Conservation (phyloP, 64 coral and sea anemone species). For the Montipora sp. region DNA sequence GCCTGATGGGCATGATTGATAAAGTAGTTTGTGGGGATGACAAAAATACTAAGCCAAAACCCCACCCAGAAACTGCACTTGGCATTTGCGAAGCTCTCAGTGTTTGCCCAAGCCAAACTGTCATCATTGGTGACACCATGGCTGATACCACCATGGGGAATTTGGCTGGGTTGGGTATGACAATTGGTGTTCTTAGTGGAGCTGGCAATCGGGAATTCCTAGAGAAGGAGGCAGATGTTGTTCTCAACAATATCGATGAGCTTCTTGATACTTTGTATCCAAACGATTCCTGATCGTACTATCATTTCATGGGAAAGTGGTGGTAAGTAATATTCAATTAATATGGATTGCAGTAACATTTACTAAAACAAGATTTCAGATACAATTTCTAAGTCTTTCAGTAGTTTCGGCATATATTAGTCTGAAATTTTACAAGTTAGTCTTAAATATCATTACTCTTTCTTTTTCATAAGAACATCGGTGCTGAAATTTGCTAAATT, state of each 20-base stretch:
- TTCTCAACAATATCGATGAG: conserved; percentile 83
- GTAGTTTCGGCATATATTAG: no score
- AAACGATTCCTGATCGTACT: neutral
- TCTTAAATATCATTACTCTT: no score
- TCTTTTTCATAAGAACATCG: no score
- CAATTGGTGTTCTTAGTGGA: conserved; percentile 87
- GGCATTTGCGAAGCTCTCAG: conserved; percentile 83
- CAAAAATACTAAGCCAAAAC: conserved; percentile 74
- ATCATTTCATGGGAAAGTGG: neutral
- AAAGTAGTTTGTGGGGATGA: conserved; percentile 91
- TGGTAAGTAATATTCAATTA: neutral
- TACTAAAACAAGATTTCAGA: no score
- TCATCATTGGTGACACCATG: conserved; percentile 88
- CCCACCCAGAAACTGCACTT: conserved; percentile 87
- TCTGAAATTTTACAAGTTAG: no score
- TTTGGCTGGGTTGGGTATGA: conserved; percentile 85
- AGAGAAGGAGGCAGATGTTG: conserved; percentile 80
- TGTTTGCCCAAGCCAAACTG: conserved; percentile 74
- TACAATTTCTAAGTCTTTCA: no score
- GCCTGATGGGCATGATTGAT: conserved; percentile 80
- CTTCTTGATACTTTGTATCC: conserved; percentile 74
- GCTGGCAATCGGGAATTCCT: conserved; percentile 72
- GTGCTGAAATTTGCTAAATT: no score
- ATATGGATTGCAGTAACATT: no score
- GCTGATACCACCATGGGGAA: conserved; percentile 91